Base-by-base conservation (phyloP, 2,113 vertebrate species). In the Odocoileus virginianus region DNA sequence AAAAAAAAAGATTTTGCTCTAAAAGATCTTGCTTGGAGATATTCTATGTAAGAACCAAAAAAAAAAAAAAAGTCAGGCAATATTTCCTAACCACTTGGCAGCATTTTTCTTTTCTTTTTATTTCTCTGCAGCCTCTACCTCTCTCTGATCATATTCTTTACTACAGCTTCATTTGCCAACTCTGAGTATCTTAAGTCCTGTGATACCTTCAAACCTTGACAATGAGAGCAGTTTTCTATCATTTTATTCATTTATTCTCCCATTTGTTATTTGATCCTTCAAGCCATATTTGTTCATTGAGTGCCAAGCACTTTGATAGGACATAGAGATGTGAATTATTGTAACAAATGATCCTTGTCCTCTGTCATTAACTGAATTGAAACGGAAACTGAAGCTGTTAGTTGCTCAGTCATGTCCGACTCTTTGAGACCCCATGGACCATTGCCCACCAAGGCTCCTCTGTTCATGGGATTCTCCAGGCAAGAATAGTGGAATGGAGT, bases 1-100 rank as follows among this genome's bases (percentile, higher is more conserved):
- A 55, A 78, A 88, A 47, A 79, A 47, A 79, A 84, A 58, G 16
- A 89, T 85, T 50, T 28, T 85, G 43, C 55, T 93, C 13, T 33
- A 83, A 95, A 97, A 93, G 43, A 36, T 81, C 87, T 97, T 84
- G 13, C 47, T 64, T 71, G 52, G 30, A 81, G 47, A 97, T 50
- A 91, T 64, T 93, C 57, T 92, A 47, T 79, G 79, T 96, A 96
- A 64, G 13, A 14, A 78, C 30, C 10, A n/a, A 19, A 40, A 33
- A 36, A 8, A 28, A 9, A 43, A 50, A 50, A 33, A 47, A n/a
- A 2, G 14, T 40, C 50, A 96, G 43, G 85, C 40, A 82, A 43
- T 71, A 40, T 23, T 71, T 2, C 2, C 7, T 14, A 92, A 40
- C 4, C 14, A 21, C 14, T 30, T 25, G 78, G 19, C 30, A 76